Evolutionary conservation across 2,113 vertebrate species (phyloP).

Genomic region (Odontophorus gujanensis): DNA sequence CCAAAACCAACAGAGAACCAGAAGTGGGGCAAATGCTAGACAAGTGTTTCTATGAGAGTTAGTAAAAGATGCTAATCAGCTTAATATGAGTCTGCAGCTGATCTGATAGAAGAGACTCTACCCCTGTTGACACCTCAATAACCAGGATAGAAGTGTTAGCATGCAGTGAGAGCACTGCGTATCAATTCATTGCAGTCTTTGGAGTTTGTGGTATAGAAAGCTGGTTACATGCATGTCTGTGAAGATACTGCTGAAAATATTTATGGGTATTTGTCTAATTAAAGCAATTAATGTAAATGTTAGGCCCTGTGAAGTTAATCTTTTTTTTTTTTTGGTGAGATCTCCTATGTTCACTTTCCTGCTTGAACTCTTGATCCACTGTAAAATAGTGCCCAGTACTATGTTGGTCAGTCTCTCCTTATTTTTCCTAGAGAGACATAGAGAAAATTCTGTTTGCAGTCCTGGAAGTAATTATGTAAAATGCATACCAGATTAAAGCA

Average conservation of each 20-base stretch:
- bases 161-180: rapidly evolving
- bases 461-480: background rate
- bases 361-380: background rate
- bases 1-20: background rate
- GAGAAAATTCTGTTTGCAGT: background rate
- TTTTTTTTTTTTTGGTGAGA: background rate
- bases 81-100: background rate
- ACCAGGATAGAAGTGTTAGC: background rate
- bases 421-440: background rate
- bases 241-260: background rate
- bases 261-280: background rate
- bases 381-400: background rate
- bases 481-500: background rate
- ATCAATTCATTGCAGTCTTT: background rate
- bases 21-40: background rate
- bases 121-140: background rate
- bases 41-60: background rate
- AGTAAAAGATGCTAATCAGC: background rate
- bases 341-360: background rate
- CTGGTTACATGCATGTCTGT: background rate
- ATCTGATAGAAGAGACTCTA: background rate
- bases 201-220: background rate
- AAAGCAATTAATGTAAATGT: background rate
- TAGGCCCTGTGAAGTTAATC: background rate
- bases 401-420: background rate